Percentiles rank a stretch among this genome's conserved stretches.
phyloP scores from a whole-genome alignment of 2,888 invertebrate species.

The Cenopis cana region DNA sequence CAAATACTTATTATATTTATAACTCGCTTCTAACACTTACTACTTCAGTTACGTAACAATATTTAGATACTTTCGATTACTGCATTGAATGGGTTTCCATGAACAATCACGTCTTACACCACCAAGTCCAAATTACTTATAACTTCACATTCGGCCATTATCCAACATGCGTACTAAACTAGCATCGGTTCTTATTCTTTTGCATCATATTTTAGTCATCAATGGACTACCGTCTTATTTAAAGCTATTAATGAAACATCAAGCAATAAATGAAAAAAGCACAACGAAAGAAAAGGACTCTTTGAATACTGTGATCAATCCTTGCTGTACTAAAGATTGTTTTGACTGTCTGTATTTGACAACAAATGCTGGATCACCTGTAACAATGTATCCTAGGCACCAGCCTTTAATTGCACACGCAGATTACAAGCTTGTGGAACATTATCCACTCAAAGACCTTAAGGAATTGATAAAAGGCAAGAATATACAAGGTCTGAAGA shows the following conservation, averaged over 20 bases:
- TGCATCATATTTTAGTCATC: not conserved
- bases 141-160: too few species aligned
- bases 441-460: constrained; percentile 63
- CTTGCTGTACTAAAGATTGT: not conserved
- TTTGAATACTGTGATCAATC: not conserved
- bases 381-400: constrained; percentile 1
- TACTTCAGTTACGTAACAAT: not conserved
- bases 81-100: not conserved
- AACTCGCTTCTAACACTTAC: too few species aligned
- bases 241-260: not conserved
- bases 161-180: constrained; percentile 6
- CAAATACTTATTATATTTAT: not conserved
- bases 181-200: not conserved
- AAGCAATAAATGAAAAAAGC: not conserved
- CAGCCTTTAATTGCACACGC: constrained; percentile 56
- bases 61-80: not conserved
- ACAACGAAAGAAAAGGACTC: not conserved
- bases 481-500: constrained; percentile 51
- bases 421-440: constrained; percentile 66
- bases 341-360: not conserved
- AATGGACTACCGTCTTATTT: not conserved
- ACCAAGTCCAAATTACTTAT: too few species aligned
- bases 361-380: not conserved
- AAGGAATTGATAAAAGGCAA: constrained; percentile 49
- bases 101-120: constrained; percentile 14